Conservation (phyloP, 2,888 invertebrate genomes). For the Drosophila lacicola region DNA sequence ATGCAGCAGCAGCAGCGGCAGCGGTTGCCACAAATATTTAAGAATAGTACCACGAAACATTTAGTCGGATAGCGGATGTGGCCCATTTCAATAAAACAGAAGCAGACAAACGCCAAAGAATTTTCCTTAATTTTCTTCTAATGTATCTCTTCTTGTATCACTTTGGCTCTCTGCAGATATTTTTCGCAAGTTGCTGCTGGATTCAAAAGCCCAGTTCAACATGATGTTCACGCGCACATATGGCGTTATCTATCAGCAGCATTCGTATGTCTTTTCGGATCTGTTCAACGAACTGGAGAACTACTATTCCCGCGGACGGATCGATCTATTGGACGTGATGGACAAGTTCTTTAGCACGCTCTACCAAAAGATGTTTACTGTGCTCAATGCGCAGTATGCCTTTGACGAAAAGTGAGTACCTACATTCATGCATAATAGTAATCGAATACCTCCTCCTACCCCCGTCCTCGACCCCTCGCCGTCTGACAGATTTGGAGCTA, state of each 20-base stretch:
- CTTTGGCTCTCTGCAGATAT: constrained; percentile 89
- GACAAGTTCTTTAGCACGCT: constrained; percentile 96
- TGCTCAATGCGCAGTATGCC: constrained; percentile 95
- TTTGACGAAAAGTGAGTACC: constrained; percentile 92
- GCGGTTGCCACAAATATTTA: constrained; percentile 55
- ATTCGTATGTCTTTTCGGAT: constrained; percentile 96
- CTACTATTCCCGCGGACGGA: constrained; percentile 94
- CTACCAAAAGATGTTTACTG: constrained; percentile 98
- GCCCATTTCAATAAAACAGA: constrained; percentile 32
- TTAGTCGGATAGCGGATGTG: constrained; percentile 58
- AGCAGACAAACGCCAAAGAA: constrained; percentile 3
- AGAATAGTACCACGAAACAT: constrained; percentile 53
- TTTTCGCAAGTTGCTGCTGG: constrained; percentile 93
- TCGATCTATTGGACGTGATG: constrained; percentile 94
- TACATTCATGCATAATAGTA: constrained; percentile 33
- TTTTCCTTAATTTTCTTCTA: constrained; percentile 31
- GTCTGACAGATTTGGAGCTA: constrained; percentile 54
- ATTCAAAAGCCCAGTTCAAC: constrained; percentile 95
- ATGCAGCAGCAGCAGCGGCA: constrained; percentile 42
- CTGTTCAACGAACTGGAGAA: constrained; percentile 95
- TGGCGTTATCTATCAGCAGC: constrained; percentile 97
- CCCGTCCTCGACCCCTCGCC: constrained; percentile 13
- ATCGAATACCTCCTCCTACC: constrained; percentile 44
- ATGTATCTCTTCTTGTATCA: background rate
- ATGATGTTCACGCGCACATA: constrained; percentile 98